Conservation (phyloP, 2,797 vertebrate genomes). For the Acrossocheilus fasciatus region DNA sequence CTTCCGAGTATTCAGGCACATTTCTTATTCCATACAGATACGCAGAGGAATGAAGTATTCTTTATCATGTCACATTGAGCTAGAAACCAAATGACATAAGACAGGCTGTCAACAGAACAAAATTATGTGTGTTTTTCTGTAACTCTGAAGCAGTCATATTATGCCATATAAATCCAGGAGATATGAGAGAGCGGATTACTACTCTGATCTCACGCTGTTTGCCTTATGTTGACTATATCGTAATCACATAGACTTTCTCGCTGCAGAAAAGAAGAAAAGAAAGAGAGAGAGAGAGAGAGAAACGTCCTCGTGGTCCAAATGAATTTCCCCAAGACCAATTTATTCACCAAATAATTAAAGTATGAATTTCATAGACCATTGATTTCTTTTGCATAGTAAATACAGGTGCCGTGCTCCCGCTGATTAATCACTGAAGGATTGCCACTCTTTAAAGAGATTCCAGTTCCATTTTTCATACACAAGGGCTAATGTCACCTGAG, state of each 20-base stretch:
- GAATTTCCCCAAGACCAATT: constrained; percentile 56
- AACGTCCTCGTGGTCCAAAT: constrained; percentile 52
- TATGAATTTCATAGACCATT: constrained; percentile 61
- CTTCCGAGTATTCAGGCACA: background rate
- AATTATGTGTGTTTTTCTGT: constrained; percentile 43
- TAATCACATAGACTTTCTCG: constrained; percentile 9
- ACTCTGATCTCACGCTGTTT: constrained; percentile 18
- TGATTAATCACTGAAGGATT: constrained; percentile 60
- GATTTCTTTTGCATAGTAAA: constrained; percentile 61
- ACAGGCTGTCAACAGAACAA: constrained; percentile 33
- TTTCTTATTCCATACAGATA: constrained; percentile 36
- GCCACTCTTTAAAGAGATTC: constrained; percentile 54
- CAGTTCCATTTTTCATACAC: constrained; percentile 57
- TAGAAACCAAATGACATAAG: constrained; percentile 48
- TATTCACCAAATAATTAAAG: constrained; percentile 54
- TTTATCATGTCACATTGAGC: constrained; percentile 45
- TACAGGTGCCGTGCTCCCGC: constrained; percentile 41
- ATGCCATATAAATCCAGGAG: constrained; percentile 23
- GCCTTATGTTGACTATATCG: constrained; percentile 2
- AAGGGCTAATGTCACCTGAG: constrained; percentile 48
- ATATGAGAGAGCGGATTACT: constrained; percentile 32
- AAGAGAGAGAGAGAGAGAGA: constrained; percentile 23
- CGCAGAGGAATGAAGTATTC: constrained; percentile 45
- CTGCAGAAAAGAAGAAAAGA: background rate
- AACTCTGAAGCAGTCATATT: constrained; percentile 27